These are phyloP conservation scores for Boulengeromyrus knoepffleri DNA, from an alignment of 2,113 vertebrate genomes.

Conservation along the genomic window DNA sequence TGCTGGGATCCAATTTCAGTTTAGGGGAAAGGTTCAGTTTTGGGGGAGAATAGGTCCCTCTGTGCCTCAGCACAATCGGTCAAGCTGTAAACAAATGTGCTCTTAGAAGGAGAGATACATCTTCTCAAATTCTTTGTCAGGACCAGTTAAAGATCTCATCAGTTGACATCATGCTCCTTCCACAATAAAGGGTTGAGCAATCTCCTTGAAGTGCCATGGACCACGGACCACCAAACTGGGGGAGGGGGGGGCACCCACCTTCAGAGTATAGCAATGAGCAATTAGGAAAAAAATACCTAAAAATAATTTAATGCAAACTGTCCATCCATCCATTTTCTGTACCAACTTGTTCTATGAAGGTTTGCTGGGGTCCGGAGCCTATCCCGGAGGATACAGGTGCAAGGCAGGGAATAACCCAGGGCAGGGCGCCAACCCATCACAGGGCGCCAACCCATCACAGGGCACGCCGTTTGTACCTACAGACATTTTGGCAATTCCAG, in stretches of 20 bases:
- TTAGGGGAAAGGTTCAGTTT: neutral
- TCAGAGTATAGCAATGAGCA: neutral
- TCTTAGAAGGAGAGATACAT: neutral
- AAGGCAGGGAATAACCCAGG: neutral
- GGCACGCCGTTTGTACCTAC: neutral
- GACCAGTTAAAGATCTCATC: neutral
- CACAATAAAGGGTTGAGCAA: neutral
- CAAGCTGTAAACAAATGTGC: neutral
- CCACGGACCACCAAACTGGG: neutral
- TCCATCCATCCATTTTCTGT: neutral
- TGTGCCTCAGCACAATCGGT: neutral
- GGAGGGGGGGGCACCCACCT: neutral
- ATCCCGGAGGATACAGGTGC: neutral
- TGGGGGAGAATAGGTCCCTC: neutral
- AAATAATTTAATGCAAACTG: neutral
- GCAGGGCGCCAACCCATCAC: no score
- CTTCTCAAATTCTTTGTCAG: neutral
- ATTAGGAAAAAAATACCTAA: neutral
- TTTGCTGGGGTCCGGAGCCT: neutral
- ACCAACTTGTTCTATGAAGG: no score
- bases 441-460: no score
- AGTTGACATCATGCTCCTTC: neutral
- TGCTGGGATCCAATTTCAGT: constrained; percentile 51
- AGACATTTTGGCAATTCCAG: neutral
- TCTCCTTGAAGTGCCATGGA: neutral